Percentiles rank a stretch among this genome's conserved stretches.
Evolutionary conservation across 2,888 invertebrate species (phyloP).

Genomic region (Stomorhina lunata): DNA sequence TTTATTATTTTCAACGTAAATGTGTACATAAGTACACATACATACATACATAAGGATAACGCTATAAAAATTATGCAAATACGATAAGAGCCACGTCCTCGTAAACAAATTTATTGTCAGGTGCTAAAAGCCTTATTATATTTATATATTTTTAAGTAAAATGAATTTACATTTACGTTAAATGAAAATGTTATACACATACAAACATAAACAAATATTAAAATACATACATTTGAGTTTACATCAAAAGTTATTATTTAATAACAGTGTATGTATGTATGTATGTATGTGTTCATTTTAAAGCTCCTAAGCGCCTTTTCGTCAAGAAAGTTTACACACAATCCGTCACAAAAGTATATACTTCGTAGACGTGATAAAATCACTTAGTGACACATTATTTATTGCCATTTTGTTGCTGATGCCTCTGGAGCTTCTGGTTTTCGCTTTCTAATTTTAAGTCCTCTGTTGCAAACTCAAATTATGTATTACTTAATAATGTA

Average conservation of each 20-base stretch:
- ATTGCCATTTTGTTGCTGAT: not conserved
- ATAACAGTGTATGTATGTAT: not conserved
- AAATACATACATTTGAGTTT: constrained; percentile 19
- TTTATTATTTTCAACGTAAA: too few species aligned
- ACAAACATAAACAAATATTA: not conserved
- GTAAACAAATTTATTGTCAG: constrained; percentile 1
- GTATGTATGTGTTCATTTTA: too few species aligned
- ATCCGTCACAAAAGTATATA: not conserved
- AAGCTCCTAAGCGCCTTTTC: not conserved
- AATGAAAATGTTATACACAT: too few species aligned
- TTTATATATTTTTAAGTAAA: too few species aligned
- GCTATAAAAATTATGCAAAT: constrained; percentile 38
- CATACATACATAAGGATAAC: not conserved
- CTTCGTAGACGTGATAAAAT: not conserved
- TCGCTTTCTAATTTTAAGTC: not conserved
- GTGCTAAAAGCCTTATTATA: constrained; percentile 35
- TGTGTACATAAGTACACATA: too few species aligned
- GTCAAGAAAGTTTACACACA: too few species aligned
- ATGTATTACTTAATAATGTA: constrained; percentile 27
- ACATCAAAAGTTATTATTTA: not conserved
- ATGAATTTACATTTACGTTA: constrained; percentile 8
- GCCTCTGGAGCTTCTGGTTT: not conserved
- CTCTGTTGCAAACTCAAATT: not conserved
- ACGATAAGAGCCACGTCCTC: not conserved
- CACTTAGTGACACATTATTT: not conserved